Percentiles rank a stretch among this genome's conserved stretches.
phyloP scores from a whole-genome alignment of 2,797 vertebrate species.

The Rhinoraja longicauda region DNA sequence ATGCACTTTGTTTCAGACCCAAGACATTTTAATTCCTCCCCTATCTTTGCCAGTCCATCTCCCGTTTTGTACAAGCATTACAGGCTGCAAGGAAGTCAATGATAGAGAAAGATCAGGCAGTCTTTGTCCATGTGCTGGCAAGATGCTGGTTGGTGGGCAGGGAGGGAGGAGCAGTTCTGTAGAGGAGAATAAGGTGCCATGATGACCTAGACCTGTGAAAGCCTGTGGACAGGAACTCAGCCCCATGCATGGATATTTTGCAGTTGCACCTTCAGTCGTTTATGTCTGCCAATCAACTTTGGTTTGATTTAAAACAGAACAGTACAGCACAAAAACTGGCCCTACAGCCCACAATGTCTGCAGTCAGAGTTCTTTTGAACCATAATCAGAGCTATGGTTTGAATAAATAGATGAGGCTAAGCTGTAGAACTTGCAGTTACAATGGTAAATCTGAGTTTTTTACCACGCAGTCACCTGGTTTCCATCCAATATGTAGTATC shows the following conservation, averaged over 20 bases:
- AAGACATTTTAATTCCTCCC: background rate
- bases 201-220: background rate
- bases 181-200: background rate
- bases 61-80: background rate
- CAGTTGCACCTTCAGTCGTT: background rate
- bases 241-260: background rate
- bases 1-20: no score
- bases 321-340: no score
- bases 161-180: background rate
- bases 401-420: background rate
- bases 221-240: background rate
- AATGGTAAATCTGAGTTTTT: background rate
- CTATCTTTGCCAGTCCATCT: background rate
- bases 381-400: background rate
- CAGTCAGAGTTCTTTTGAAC: background rate
- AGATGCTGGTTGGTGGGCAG: background rate
- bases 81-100: background rate
- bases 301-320: background rate
- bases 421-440: background rate
- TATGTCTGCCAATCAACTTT: background rate
- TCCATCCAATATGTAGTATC: background rate
- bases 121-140: background rate
- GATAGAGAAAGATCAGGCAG: background rate
- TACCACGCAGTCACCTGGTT: background rate
- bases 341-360: no score